Base-by-base conservation (phyloP, 2,113 vertebrate species). In the Hymenochirus boettgeri region DNA sequence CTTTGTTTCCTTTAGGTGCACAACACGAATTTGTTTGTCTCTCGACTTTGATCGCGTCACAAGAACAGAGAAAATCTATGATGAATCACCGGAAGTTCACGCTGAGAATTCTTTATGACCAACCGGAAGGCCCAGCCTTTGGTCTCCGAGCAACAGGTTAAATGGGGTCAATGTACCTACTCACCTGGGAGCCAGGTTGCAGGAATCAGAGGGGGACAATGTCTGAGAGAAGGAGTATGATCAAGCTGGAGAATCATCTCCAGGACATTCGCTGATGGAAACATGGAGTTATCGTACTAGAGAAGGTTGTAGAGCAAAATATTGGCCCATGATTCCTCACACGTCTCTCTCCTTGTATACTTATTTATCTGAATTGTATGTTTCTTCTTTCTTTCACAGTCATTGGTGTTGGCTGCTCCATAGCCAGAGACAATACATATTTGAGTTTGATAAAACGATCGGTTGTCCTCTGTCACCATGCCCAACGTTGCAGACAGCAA, bases 51-150 rank as follows among this genome's bases (percentile, higher is more conserved):
- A 99, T 77, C 93, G 96, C 0, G 92, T 98, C 70, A 99, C 96
- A n/a, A 86, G 96, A 55, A 99, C 96, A 0, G 96, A 99, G 78
- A 99, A 99, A 73, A 97, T 99, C 51, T 99, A 99, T 1, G 96
- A 99, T 1, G 96, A n/a, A 99, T 75, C 96, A 99, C 77, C 90
- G 96, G 72, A 99, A 99, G 77, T 99, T 99, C 73, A 98, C 94
- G 0, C 77, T 99, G 25, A 88, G 96, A 70, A 97, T 99, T 76
- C 92, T 97, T 57, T 99, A 98, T 0, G 96, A 98, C 78, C 92
- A 89, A 0, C 92, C 0, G 96, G 96, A 1, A 83, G 95, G 19
- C 96, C 96, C 13, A 98, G 92, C 2, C 90, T 99, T 23, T 99
- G 96, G 96, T 96, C 96, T 0, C 96, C 96, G 1, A 98, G 95